Evolutionary conservation across 2,113 vertebrate species (phyloP).

Genomic region (Todiramphus saurophagus): DNA sequence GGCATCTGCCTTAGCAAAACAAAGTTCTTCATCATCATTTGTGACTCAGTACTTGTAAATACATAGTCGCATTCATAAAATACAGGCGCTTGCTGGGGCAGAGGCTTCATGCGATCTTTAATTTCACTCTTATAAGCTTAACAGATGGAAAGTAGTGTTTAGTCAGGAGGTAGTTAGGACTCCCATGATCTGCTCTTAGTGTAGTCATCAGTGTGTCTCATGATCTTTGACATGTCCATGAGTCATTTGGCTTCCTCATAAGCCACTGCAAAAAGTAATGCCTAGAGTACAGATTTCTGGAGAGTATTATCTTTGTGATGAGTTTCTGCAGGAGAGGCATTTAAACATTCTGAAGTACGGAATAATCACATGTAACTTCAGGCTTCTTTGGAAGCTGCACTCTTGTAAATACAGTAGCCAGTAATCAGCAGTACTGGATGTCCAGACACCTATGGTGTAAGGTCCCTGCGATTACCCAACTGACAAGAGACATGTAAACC

Average conservation of each 20-base stretch:
- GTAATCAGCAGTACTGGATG: neutral
- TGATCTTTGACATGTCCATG: neutral
- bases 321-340: neutral
- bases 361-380: neutral
- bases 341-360: neutral
- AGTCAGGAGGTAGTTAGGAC: neutral
- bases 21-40: neutral
- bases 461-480: neutral
- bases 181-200: neutral
- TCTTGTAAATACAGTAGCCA: neutral
- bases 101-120: neutral
- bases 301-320: neutral
- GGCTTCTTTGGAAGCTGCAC: neutral
- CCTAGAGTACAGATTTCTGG: accelerated
- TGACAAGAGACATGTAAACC: accelerated
- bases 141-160: neutral
- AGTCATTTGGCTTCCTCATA: neutral
- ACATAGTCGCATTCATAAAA: neutral
- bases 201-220: accelerated
- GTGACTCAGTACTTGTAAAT: neutral
- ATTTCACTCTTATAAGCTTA: neutral
- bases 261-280: neutral
- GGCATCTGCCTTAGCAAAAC: neutral
- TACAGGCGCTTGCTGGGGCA: neutral
- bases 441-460: neutral